Conservation (phyloP, 30 jellyfish, hydroid and myxozoan genomes). For the Aurelia sp. region DNA sequence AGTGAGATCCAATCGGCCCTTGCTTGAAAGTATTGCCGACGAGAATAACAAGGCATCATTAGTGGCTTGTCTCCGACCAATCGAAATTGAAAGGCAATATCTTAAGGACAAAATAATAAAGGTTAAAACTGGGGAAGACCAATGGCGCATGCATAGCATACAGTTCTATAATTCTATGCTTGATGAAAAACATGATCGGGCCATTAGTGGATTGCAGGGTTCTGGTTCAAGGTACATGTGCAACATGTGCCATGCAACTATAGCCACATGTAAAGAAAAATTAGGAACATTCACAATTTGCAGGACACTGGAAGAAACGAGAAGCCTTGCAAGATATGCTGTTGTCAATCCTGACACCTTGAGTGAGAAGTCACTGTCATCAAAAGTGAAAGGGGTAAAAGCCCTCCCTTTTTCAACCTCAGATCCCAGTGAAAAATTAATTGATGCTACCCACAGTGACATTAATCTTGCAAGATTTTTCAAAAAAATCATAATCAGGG, state of each 20-base stretch:
- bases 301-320: background rate
- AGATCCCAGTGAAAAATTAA: background rate
- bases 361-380: background rate
- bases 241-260: background rate
- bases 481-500: background rate
- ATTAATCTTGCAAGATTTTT: background rate
- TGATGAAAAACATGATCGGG: background rate
- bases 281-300: background rate
- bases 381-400: background rate
- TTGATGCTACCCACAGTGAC: background rate
- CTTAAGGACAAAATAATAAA: background rate
- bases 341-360: background rate
- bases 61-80: background rate
- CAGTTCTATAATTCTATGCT: background rate
- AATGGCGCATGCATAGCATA: background rate
- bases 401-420: background rate
- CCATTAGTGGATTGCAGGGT: background rate
- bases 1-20: background rate
- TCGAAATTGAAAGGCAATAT: background rate
- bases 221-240: background rate
- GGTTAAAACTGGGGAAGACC: no score
- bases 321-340: background rate
- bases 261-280: background rate
- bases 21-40: background rate
- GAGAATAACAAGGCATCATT: background rate